These are phyloP conservation scores for Stenurella melanura DNA, from an alignment of 2,888 invertebrate species.

Conservation along the genomic window DNA sequence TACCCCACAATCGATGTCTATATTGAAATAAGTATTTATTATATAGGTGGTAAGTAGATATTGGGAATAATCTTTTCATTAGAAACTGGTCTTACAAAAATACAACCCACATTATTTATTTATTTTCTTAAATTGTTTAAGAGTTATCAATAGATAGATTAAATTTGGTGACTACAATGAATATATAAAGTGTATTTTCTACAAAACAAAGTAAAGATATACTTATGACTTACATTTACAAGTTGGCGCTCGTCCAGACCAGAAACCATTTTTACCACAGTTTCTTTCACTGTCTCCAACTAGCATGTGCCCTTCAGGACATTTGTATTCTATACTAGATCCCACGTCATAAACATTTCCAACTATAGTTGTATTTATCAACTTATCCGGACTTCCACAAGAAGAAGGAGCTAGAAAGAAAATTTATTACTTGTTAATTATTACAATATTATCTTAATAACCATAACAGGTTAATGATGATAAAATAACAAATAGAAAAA, in stretches of 20 bases:
- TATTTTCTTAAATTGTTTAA: no score
- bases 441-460: no score
- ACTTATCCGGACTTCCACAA: constrained; percentile 92
- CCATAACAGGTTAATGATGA: no score
- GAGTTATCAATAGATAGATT: no score
- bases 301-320: constrained; percentile 89
- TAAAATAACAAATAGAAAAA: no score
- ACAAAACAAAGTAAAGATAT: background rate
- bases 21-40: constrained; percentile 49
- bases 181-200: background rate
- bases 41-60: background rate
- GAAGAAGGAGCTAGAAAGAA: constrained; percentile 82
- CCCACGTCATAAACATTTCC: constrained; percentile 84
- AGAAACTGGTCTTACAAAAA: no score
- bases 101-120: no score
- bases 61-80: no score
- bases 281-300: constrained; percentile 81
- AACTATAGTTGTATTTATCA: constrained; percentile 86
- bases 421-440: background rate
- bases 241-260: constrained; percentile 87
- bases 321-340: constrained; percentile 82
- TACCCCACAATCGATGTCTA: constrained; percentile 88
- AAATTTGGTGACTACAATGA: no score
- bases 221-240: constrained; percentile 85
- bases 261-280: constrained; percentile 86